Evolutionary conservation across 2,888 invertebrate species (phyloP).

Genomic region (Polymixis flavicincta): DNA sequence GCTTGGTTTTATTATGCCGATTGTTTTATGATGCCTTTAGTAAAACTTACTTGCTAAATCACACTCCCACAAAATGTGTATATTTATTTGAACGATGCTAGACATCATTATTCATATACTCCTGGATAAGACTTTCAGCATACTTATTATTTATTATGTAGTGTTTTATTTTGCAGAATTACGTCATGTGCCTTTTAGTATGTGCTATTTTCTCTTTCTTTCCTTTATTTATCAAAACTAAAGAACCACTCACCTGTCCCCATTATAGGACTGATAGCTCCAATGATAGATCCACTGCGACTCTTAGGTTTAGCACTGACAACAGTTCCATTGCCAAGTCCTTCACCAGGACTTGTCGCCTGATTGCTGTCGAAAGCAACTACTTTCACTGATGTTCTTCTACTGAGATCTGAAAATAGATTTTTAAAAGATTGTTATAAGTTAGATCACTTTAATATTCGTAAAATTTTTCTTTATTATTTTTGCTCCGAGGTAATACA

Average conservation of each 20-base stretch:
- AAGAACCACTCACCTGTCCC: slow-evolving; percentile 81
- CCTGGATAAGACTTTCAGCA: not conserved
- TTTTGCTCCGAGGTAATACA: too few species aligned
- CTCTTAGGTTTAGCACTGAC: slow-evolving; percentile 84
- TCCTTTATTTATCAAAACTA: not conserved
- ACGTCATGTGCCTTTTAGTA: not conserved
- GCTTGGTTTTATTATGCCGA: not conserved
- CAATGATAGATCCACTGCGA: slow-evolving; percentile 88
- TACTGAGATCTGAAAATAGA: slow-evolving; percentile 79
- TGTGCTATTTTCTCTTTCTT: not conserved
- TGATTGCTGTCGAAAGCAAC: slow-evolving; percentile 84
- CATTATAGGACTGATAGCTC: slow-evolving; percentile 89
- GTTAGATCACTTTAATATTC: not conserved
- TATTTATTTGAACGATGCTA: not conserved
- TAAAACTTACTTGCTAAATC: not conserved
- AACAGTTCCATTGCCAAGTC: slow-evolving; percentile 78
- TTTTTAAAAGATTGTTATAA: not conserved
- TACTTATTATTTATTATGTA: not conserved
- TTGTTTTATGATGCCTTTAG: not conserved
- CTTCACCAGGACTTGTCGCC: slow-evolving; percentile 80
- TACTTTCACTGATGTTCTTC: slow-evolving; percentile 84
- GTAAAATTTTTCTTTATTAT: not conserved
- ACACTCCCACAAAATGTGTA: not conserved
- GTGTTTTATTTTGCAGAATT: not conserved
- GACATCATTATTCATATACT: not conserved